A percentile compares a stretch with the other conserved stretches of the same genome.
These are phyloP conservation scores for Montipora sp. DNA, from an alignment of 64 coral and sea anemone species.

Conservation along the genomic window DNA sequence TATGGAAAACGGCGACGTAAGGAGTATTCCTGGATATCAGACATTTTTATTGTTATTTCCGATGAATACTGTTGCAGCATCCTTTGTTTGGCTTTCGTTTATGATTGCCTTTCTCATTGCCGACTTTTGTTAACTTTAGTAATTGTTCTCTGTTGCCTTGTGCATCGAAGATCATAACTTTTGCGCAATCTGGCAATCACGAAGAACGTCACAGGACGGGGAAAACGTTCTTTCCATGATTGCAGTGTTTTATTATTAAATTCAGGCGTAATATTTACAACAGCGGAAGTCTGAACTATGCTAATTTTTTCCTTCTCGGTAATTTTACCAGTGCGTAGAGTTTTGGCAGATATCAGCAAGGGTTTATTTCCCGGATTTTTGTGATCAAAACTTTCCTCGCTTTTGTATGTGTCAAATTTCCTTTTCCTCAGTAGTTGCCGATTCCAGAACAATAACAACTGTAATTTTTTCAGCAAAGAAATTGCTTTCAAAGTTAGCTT, in stretches of 20 bases:
- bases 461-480: neutral
- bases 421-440: neutral
- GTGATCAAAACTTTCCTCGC: neutral
- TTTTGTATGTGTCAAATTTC: neutral
- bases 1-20: too few species aligned
- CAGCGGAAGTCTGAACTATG: constrained; percentile 3
- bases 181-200: neutral
- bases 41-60: neutral
- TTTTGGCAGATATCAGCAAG: neutral
- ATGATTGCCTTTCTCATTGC: neutral
- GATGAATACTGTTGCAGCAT: neutral
- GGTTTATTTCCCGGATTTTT: neutral
- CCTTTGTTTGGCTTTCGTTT: neutral
- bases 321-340: neutral
- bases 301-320: neutral
- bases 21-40: neutral
- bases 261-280: neutral
- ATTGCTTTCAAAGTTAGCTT: neutral
- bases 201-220: neutral
- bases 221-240: neutral
- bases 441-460: too few species aligned
- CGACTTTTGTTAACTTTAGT: too few species aligned
- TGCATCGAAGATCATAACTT: neutral
- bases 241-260: neutral
- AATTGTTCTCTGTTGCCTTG: neutral